These are phyloP conservation scores for Sinodicranocentrus sp. DNA, from an alignment of 2,888 invertebrate species.

Conservation along the genomic window DNA sequence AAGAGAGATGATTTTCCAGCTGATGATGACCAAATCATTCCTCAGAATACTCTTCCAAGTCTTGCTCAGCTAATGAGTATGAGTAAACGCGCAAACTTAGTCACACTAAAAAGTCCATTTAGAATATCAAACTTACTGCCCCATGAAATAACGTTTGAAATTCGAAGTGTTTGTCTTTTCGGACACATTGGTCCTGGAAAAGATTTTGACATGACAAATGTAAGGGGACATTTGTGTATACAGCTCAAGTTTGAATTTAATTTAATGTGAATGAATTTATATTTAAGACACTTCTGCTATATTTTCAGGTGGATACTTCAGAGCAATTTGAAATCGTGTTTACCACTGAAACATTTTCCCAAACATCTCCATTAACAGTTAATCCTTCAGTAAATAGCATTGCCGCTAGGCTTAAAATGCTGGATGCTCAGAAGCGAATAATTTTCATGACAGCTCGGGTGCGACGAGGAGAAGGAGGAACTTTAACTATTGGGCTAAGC, in stretches of 20 bases:
- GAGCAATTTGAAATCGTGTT: constrained; percentile 86
- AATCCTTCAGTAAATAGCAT: constrained; percentile 80
- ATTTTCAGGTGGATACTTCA: constrained; percentile 84
- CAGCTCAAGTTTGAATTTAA: not conserved
- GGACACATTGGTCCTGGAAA: constrained; percentile 79
- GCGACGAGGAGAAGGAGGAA: constrained; percentile 82
- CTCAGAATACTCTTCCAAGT: constrained; percentile 63
- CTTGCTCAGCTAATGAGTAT: constrained; percentile 69
- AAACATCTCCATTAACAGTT: constrained; percentile 83
- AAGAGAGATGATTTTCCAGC: constrained; percentile 89
- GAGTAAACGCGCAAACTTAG: constrained; percentile 90
- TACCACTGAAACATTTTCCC: constrained; percentile 90
- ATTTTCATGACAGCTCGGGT: constrained; percentile 87
- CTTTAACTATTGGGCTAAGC: constrained; percentile 81
- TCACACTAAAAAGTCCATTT: constrained; percentile 91
- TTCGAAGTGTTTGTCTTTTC: constrained; percentile 78
- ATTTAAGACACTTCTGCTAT: constrained; percentile 29
- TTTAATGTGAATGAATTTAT: not conserved
- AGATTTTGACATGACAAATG: constrained; percentile 78
- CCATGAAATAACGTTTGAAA: constrained; percentile 84
- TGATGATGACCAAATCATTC: constrained; percentile 78
- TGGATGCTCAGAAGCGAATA: constrained; percentile 86
- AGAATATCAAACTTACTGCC: constrained; percentile 93
- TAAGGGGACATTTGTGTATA: constrained; percentile 74
- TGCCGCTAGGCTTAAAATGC: constrained; percentile 85